Base-by-base conservation (phyloP, 2,797 vertebrate species). In the Tragelaphus oryx region DNA sequence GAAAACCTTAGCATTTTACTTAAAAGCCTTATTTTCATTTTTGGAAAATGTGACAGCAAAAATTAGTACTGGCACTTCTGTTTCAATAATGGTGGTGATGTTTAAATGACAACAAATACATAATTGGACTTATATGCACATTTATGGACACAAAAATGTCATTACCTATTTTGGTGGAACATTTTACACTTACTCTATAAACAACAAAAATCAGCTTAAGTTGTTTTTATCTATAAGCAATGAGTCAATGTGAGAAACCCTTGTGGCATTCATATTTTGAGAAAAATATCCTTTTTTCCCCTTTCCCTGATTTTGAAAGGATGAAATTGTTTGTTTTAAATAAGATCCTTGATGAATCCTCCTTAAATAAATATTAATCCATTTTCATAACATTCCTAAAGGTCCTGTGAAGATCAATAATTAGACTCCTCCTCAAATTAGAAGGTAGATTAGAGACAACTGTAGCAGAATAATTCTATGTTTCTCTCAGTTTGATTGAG, bases 151-250 rank as follows among this genome's bases (percentile, higher is more conserved):
- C 98, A 98, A 98, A 98, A 98, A 98, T 98, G 98, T 98, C 98
- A 98, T 98, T 98, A 97, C 98, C 98, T 98, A 98, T 99, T 98
- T 98, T 95, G 96, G 98, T 98, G 98, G 98, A 99, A 98, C 98
- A 90, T 98, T 98, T 99, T 98, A 97, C 95, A 97, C 98, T 98
- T 98, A 96, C 97, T 97, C 95, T 97, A 96, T 95, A 98, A 98
- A 98, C 98, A 98, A 98, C 98, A 98, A 97, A 97, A 98, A 98
- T 98, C 98, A 98, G 90, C 98, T 97, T 98, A 98, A 98, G 98
- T 98, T 98, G 98, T 98, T 98, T 98, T 97, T 98, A 97, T 98
- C 98, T 98, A 74, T 98, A 98, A 98, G 98, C 97, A 96, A 92
- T 94, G 97, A 98, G 96, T 98, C 97, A 96, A 98, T 95, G 97